Conservation (phyloP, 2,797 vertebrate genomes). For the Mus caroli region DNA sequence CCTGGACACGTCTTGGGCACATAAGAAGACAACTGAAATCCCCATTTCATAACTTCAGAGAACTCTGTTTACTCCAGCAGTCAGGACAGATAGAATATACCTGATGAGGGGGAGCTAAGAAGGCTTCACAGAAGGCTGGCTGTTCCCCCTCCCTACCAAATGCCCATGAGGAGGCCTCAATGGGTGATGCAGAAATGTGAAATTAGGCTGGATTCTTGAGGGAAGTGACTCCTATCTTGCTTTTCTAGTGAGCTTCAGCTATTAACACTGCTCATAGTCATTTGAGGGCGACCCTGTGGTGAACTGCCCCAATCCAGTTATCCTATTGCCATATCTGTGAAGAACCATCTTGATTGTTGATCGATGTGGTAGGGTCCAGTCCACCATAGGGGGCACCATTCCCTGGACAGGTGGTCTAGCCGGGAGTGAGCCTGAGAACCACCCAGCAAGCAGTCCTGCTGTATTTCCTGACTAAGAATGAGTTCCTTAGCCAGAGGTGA, state of each 20-base stretch:
- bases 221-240: neutral
- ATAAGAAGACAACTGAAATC: neutral
- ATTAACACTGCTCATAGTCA: neutral
- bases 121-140: too few species aligned
- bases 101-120: neutral
- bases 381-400: neutral
- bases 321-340: neutral
- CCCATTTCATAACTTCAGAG: accelerated
- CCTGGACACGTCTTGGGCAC: neutral
- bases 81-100: neutral
- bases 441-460: neutral
- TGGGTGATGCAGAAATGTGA: accelerated
- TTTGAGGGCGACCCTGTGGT: neutral
- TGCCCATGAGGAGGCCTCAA: neutral
- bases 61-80: accelerated
- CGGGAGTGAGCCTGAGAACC: neutral
- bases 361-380: neutral
- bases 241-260: neutral
- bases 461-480: neutral
- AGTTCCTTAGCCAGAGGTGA: neutral
- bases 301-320: neutral
- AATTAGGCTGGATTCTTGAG: neutral
- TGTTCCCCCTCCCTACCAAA: neutral
- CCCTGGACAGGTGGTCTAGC: neutral
- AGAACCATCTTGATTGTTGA: neutral